Conservation (phyloP, 2,113 vertebrate species). For the Ibidorhyncha struthersii region DNA sequence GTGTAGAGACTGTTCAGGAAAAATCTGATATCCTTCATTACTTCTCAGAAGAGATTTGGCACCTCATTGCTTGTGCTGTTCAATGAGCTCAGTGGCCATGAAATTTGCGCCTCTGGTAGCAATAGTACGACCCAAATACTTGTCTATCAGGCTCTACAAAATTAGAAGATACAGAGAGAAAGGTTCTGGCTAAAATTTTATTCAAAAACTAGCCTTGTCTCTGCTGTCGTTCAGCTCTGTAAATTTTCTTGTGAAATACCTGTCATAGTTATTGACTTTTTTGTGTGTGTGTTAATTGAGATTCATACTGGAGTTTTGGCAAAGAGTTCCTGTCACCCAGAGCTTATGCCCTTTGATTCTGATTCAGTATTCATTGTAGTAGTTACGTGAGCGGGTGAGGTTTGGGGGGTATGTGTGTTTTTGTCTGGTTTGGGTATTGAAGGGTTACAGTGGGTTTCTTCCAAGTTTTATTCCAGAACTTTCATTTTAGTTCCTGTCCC, state of each 20-base stretch:
- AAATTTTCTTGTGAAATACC: not conserved
- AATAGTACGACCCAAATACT: not conserved
- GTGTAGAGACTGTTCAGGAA: not conserved
- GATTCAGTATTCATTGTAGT: not conserved
- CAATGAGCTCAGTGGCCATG: not conserved
- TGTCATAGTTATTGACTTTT: not conserved
- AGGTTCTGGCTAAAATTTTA: not conserved
- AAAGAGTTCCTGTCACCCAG: not conserved
- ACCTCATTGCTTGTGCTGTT: not conserved
- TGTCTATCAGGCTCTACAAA: not conserved
- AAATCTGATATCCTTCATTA: not conserved
- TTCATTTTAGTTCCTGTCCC: not conserved
- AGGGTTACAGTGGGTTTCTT: fast-evolving
- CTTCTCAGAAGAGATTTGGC: not conserved
- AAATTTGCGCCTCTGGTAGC: not conserved
- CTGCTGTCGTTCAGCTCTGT: not conserved
- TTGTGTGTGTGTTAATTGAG: not conserved
- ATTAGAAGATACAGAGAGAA: not conserved
- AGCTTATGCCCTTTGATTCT: not conserved
- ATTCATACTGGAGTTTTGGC: not conserved
- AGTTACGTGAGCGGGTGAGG: not conserved
- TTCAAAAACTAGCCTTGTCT: not conserved
- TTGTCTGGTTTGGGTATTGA: not conserved
- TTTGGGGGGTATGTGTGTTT: not conserved
- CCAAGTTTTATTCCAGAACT: not conserved